Base-by-base conservation (phyloP, 1,140 invertebrate genomes). In the Cherax quadricarinatus region DNA sequence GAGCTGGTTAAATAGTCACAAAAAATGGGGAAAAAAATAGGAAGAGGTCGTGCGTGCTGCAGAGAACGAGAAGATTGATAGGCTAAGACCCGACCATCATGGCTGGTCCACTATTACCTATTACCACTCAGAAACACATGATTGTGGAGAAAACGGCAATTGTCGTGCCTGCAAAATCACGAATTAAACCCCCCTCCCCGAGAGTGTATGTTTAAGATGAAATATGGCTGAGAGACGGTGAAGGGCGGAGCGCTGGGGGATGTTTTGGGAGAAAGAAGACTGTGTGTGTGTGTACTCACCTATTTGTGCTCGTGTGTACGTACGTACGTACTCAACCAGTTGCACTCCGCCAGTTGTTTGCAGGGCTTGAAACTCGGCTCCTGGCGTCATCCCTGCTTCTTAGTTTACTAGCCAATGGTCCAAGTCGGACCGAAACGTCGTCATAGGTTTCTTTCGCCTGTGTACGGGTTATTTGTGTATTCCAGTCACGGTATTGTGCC, bases 131-230 rank as follows among this genome's bases (percentile, higher is more conserved):
- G 10, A 48, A 49, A 3, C 41, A n/a, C 66, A 73, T 18, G 48
- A 86, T 73, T 73, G 30, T 24, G 1, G 2, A 75, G 24, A 41
- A 62, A 86, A 86, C 41, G 41, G 12, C 62, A 83, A 83, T 83
- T 83, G 49, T 57, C 51, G 81, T 83, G 81, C 24, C 81, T 57
- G 81, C 24, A 83, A 57, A 83, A 83, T n/a, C 81, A 83, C 16
- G 81, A 57, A 83, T 83, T 83, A 57, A 57, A 83, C 18, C 3
- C 30, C 30, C 30, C 30, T 2, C 30, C 30, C 14, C 81, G 16
- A 57, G 49, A 82, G 81, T n/a, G n/a, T 53, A 60, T 57, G 51
- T 57, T 83, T 83, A 83, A 5, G 9, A 83, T n/a, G 81, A 57
- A 57, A 57, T 83, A 83, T 57, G 14, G 49, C 51, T 3, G 81